Base-by-base conservation (phyloP, 2,888 invertebrate genomes). In the Oligia strigilis region DNA sequence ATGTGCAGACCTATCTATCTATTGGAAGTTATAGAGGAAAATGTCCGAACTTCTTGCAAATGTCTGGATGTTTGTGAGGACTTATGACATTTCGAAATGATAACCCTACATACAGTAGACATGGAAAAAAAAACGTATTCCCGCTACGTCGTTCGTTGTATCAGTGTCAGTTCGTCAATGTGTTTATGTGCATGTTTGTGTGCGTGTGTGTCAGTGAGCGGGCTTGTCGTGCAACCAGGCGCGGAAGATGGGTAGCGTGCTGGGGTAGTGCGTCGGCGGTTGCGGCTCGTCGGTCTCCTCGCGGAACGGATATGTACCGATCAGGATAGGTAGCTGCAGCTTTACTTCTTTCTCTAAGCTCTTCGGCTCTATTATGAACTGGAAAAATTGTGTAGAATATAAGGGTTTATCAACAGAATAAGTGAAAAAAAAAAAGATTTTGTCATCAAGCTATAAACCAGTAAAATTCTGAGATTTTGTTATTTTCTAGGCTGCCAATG, bases 301-400 rank as follows among this genome's bases (percentile, higher is more conserved):
- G 86, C 98, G 97, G 93, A 99, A 97, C 2, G 99, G 99, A 95
- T 99, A 99, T 23, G 99, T 99, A 49, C 99, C 99, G 96, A 99
- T 97, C 92, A 99, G 98, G 84, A 99, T 99, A 19, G 99, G 99
- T 92, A 99, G 97, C 95, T 99, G 99, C 6, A 99, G 97, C 94
- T 99, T 99, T 75, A 99, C 98, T 93, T 99, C 98, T 94, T 99
- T 99, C 94, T 99, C 99, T 92, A 99, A 97, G 90, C 99, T 99
- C 95, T 99, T 99, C 82, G 99, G 99, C 93, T 98, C 98, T 92
- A 99, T 98, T 90, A 99, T 98, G 94, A 99, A 99, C 99, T 99
- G 85, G 11, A 78, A 80, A 11, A 58, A 4, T 40, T 40, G 4
- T 52, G 23, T 11, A 52, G 14, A 49, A 62, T 36, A 46, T 36